These are phyloP conservation scores for Parus major DNA, from an alignment of 2,113 vertebrate species.

Conservation along the genomic window DNA sequence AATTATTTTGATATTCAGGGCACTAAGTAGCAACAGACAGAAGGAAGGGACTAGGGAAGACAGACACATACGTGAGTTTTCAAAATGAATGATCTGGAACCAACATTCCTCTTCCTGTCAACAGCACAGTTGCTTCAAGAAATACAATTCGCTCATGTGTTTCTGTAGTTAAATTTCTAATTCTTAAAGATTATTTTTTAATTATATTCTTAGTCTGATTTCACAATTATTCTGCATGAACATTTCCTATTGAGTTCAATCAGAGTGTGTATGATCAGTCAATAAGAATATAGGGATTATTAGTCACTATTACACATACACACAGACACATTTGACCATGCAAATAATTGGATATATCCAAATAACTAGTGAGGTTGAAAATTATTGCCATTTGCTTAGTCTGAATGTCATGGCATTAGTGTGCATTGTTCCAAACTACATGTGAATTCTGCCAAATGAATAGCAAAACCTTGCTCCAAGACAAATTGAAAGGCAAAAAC, in stretches of 20 bases:
- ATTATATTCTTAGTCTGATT: slow-evolving; percentile 10
- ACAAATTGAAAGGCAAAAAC: background rate
- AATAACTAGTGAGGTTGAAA: slow-evolving; percentile 58
- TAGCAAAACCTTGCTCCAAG: slow-evolving; percentile 4
- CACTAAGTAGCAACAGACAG: background rate
- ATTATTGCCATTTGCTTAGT: slow-evolving; percentile 55
- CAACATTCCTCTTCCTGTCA: background rate
- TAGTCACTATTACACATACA: slow-evolving; percentile 35
- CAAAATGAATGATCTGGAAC: background rate
- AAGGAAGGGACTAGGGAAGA: background rate
- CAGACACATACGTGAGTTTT: background rate
- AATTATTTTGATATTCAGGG: background rate
- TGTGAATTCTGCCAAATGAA: background rate
- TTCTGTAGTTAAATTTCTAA: background rate
- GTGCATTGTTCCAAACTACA: slow-evolving; percentile 17
- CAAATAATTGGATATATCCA: slow-evolving; percentile 63
- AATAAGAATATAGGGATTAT: slow-evolving; percentile 42
- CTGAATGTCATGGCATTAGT: slow-evolving; percentile 29
- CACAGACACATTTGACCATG: slow-evolving; percentile 23
- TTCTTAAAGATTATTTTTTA: slow-evolving; percentile 9
- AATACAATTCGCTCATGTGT: background rate
- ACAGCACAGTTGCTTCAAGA: background rate
- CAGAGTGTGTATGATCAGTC: slow-evolving; percentile 28
- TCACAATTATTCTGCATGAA: slow-evolving; percentile 23
- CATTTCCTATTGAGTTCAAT: slow-evolving; percentile 17